Percentiles rank a stretch among this genome's conserved stretches.
Conservation (phyloP, 92 coral and sea anemone species). For the Epizoanthus ramosus region DNA sequence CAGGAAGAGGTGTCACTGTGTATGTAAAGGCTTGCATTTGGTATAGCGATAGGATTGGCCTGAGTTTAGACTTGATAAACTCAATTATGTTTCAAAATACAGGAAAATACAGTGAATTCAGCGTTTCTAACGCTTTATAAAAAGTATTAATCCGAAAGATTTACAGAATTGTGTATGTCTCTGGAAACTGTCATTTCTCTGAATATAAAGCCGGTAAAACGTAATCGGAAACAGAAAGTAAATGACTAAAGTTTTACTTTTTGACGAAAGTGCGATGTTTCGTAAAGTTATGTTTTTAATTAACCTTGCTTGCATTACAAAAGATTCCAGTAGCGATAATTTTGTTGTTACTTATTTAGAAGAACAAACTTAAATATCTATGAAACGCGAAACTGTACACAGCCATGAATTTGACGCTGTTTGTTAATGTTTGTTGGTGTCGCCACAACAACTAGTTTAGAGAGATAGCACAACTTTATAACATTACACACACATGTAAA, state of each 20-base stretch:
- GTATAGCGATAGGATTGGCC: background rate
- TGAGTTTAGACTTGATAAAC: slow-evolving; percentile 18
- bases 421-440: slow-evolving; percentile 14
- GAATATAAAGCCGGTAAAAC: background rate
- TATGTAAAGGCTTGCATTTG: background rate
- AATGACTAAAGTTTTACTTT: background rate
- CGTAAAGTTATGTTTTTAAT: slow-evolving; percentile 41
- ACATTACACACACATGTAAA: background rate
- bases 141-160: background rate
- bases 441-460: slow-evolving; percentile 22
- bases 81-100: slow-evolving; percentile 18
- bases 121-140: background rate
- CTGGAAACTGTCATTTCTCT: background rate
- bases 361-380: slow-evolving; percentile 40
- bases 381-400: slow-evolving; percentile 49
- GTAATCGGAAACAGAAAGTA: background rate
- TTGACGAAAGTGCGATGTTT: slow-evolving; percentile 3
- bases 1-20: background rate
- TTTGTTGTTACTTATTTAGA: slow-evolving; percentile 40
- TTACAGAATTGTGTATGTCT: background rate
- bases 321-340: slow-evolving; percentile 45
- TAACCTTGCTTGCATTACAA: slow-evolving; percentile 39
- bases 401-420: slow-evolving; percentile 1
- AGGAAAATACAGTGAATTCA: background rate
- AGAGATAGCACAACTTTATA: background rate